Evolutionary conservation across 2,797 vertebrate genomes (phyloP), one percentile per base, ranked within the genome.

Genomic region (Gambusia yucatana): DNA sequence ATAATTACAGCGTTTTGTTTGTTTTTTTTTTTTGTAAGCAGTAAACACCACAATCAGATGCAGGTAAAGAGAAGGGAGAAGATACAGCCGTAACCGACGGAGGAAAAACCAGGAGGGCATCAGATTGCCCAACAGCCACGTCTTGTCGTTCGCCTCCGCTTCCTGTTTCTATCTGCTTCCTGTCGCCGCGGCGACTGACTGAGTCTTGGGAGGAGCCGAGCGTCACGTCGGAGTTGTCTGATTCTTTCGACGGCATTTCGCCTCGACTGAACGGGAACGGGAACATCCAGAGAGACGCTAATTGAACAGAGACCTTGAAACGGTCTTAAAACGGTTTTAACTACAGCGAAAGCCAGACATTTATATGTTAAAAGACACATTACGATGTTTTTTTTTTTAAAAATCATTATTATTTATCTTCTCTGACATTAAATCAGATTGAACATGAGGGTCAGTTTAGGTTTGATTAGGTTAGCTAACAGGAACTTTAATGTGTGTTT

Each of bases 1-100:
- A 84, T 94, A 93, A 95, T 95, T 94, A 94, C 86, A 80, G 79
- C 78, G 75, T 90, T 94, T 94, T 92, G n/a, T n/a, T n/a, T n/a
- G n/a, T 84, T 88, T 48, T 2, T 6, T 0, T 0, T 44, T 13
- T 50, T 50, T 52, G 25, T 52, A 25, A 91, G 91, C 87, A 86
- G 87, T 84, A 83, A 87, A 78, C 17, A 43, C 65, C 78, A 77
- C 73, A 82, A 84, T 90, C 90, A 43, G 17, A 16, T 44, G 30
- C 50, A 89, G 82, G 88, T 85, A 86, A 80, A 44, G 77, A 82
- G 86, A 85, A 76, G 70, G 81, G 57, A 72, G 76, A 79, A 57
- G 78, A 73, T 82, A 75, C 7, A 25, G 63, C 59, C 72, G 76
- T 47, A 76, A 76, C 69, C 44, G 20, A 71, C 72, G 82, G 77